phyloP scores from a whole-genome alignment of 2,888 invertebrate species.

The Cremastinae sp. region DNA sequence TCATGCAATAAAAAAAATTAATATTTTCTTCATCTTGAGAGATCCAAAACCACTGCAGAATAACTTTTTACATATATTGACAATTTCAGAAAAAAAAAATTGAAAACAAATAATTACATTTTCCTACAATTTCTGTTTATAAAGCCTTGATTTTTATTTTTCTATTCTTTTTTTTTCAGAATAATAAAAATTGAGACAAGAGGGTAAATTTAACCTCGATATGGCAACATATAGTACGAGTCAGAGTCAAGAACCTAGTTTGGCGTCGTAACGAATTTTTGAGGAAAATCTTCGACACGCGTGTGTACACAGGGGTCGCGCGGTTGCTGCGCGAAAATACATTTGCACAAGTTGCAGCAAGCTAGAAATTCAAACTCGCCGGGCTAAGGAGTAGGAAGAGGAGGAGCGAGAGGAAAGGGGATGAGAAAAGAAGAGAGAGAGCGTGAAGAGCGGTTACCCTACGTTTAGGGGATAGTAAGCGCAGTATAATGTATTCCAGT shows the following conservation, averaged over 20 bases:
- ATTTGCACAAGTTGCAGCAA: slow-evolving; percentile 61
- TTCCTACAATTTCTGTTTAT: no score
- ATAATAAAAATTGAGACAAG: no score
- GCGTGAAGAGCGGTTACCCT: slow-evolving; percentile 52
- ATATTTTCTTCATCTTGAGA: no score
- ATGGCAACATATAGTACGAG: no score
- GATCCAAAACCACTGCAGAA: no score
- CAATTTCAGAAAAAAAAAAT: no score
- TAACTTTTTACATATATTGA: no score
- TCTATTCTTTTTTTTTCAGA: no score
- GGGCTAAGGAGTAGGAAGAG: slow-evolving; percentile 60
- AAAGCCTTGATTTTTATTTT: no score
- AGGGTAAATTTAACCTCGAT: no score
- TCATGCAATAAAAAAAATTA: no score
- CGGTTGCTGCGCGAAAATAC: slow-evolving; percentile 56
- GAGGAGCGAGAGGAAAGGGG: slow-evolving; percentile 40
- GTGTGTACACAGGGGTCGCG: slow-evolving; percentile 1
- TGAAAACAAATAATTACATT: no score
- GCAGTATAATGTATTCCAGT: slow-evolving; percentile 78
- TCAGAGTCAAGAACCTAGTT: not conserved
- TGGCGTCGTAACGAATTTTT: not conserved
- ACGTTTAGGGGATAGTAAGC: slow-evolving; percentile 79
- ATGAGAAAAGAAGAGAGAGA: slow-evolving; percentile 68
- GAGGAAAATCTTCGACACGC: not conserved
- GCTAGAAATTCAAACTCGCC: slow-evolving; percentile 75